Conservation (phyloP, 2,797 vertebrate species). For the Crenichthys baileyi region DNA sequence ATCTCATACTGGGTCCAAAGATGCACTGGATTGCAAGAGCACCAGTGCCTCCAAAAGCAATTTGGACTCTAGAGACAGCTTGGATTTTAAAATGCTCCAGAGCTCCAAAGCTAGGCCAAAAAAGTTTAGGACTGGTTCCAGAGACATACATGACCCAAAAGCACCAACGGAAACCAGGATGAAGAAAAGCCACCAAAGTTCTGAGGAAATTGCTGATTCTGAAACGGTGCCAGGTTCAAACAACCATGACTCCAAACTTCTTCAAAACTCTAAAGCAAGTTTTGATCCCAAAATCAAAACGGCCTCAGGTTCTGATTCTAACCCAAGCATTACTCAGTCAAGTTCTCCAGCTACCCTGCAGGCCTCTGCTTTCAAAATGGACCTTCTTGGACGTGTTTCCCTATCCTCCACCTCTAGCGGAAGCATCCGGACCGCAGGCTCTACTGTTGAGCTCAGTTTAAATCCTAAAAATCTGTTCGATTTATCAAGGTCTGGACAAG, state of each 20-base stretch:
- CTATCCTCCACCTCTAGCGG: background rate
- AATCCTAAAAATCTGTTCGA: constrained; percentile 10
- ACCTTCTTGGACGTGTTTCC: background rate
- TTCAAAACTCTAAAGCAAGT: constrained; percentile 3
- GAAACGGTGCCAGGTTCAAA: constrained; percentile 12
- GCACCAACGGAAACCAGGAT: constrained; percentile 12
- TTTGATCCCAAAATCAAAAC: constrained; percentile 2
- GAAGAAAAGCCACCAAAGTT: constrained; percentile 11
- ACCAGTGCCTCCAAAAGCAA: constrained; percentile 43
- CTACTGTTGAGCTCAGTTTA: constrained; percentile 3
- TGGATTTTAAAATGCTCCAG: constrained; percentile 31
- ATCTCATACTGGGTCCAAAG: constrained; percentile 25
- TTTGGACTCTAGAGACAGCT: constrained; percentile 41
- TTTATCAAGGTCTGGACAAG: constrained; percentile 13
- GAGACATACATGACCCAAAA: constrained; percentile 30
- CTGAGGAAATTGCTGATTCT: background rate
- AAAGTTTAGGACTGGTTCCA: constrained; percentile 14
- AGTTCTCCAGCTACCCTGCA: constrained; percentile 13
- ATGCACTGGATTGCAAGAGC: constrained; percentile 39
- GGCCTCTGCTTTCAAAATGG: constrained; percentile 8
- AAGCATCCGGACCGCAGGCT: constrained; percentile 1
- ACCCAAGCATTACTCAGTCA: background rate
- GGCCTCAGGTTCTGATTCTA: constrained; percentile 5
- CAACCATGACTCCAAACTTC: background rate
- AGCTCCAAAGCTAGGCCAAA: constrained; percentile 24